Conservation (phyloP, 2,888 invertebrate genomes). For the Tipula unca region DNA sequence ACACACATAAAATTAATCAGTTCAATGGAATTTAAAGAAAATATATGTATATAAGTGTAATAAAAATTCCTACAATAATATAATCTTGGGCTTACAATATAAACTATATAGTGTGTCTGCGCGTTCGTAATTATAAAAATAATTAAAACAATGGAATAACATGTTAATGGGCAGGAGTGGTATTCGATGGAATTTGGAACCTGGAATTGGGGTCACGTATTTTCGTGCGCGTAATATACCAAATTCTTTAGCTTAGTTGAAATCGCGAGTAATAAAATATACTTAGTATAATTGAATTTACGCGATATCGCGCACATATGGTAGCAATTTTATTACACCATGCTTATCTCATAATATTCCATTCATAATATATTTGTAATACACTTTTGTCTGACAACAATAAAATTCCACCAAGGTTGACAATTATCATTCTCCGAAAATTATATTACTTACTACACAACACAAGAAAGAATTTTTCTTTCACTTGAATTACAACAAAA, state of each 20-base stretch:
- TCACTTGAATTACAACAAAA: neutral
- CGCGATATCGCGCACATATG: neutral
- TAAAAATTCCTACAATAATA: neutral
- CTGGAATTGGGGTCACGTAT: neutral
- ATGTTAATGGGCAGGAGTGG: neutral
- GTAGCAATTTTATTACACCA: neutral
- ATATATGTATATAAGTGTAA: neutral
- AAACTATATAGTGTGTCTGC: neutral
- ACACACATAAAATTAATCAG: neutral
- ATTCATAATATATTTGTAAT: neutral
- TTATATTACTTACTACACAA: neutral
- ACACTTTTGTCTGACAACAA: neutral
- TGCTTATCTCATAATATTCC: neutral
- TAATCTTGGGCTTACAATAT: neutral
- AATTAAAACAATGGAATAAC: neutral
- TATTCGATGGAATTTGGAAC: neutral
- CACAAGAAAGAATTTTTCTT: neutral
- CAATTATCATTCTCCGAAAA: slow-evolving; percentile 8
- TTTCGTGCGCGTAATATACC: neutral
- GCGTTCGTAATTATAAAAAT: neutral
- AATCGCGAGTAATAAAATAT: neutral
- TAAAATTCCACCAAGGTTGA: neutral
- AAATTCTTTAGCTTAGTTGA: neutral
- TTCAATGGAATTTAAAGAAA: slow-evolving; percentile 14
- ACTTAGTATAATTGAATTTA: neutral